Conservation (phyloP, 2,888 invertebrate species). For the Tetanocera ferruginea region DNA sequence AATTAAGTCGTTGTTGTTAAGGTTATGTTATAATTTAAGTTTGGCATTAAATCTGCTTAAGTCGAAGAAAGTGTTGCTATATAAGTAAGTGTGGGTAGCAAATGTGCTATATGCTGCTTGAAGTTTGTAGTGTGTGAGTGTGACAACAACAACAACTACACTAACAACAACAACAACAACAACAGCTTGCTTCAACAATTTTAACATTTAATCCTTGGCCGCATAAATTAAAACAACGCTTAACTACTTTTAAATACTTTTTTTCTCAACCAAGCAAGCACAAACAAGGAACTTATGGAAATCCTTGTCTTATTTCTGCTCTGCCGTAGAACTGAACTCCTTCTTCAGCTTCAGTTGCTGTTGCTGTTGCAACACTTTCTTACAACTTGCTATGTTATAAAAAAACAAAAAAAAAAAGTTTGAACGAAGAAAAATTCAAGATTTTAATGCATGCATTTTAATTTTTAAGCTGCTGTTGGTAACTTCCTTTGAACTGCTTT, state of each 20-base stretch:
- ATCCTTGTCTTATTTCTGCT: slow-evolving; percentile 1
- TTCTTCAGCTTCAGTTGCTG: background rate
- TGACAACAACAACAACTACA: background rate
- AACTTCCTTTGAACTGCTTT: too few species aligned
- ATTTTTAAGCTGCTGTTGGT: slow-evolving; percentile 55
- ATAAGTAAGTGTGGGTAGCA: background rate
- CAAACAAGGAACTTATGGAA: background rate
- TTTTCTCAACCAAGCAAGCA: background rate
- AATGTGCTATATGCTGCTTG: background rate
- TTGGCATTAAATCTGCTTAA: too few species aligned
- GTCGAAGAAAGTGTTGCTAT: background rate
- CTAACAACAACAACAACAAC: background rate
- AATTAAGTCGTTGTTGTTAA: slow-evolving; percentile 1
- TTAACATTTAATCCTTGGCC: slow-evolving; percentile 33
- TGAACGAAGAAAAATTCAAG: background rate
- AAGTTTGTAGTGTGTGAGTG: background rate
- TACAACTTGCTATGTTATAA: background rate
- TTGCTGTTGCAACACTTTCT: background rate
- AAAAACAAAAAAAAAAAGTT: too few species aligned
- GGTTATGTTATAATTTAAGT: too few species aligned
- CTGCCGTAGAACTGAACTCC: background rate
- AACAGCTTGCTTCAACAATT: slow-evolving; percentile 1
- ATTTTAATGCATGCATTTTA: slow-evolving; percentile 65
- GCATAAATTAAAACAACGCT: slow-evolving; percentile 35
- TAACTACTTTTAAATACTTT: slow-evolving; percentile 30